Base-by-base conservation (phyloP, 2,888 invertebrate genomes). In the Leptinotarsa haldemani region DNA sequence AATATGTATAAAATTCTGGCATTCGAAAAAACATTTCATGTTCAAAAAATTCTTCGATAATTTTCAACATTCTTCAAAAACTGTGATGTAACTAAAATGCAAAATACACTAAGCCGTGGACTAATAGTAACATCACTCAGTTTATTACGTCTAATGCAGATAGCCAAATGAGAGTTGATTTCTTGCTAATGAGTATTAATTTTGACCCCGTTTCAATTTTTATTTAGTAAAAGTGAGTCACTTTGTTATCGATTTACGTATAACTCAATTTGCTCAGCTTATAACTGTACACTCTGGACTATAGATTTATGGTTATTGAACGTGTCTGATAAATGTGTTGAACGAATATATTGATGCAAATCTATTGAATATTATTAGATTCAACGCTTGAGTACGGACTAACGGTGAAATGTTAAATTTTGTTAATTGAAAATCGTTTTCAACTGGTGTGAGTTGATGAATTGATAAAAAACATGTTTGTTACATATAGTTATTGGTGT, bases 151-250 rank as follows among this genome's bases (percentile, higher is more conserved):
- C 22, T 22, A 56, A 25, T 56, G 22, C 56, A 56, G 22, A 56
- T 61, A 61, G 25, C n/a, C 40, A 40, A n/a, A 22, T 56, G 30
- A 40, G 13, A n/a, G n/a, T 30, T 40, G n/a, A 40, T 40, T 40
- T 61, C 25, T 61, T n/a, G 40, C 40, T 61, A 61, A 61, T 61
- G 30, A 61, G 40, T 61, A 61, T 61, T 30, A 40, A 3, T n/a
- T 61, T 61, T 18, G 61, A 61, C 61, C 25, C 30, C 61, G 40
- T 61, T 61, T 18, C 2, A n/a, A n/a, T 61, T 61, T 61, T 40
- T 61, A 40, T 30, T 61, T n/a, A 61, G 61, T 40, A 61, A 61
- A 61, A 61, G 30, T 61, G 61, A 61, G 40, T 30, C 61, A 61
- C 15, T 61, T 30, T 40, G 30, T 61, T 20, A 56, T 22, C 15